These are phyloP conservation scores for Enteromius anoplus DNA, from an alignment of 2,797 vertebrate species.

Conservation along the genomic window DNA sequence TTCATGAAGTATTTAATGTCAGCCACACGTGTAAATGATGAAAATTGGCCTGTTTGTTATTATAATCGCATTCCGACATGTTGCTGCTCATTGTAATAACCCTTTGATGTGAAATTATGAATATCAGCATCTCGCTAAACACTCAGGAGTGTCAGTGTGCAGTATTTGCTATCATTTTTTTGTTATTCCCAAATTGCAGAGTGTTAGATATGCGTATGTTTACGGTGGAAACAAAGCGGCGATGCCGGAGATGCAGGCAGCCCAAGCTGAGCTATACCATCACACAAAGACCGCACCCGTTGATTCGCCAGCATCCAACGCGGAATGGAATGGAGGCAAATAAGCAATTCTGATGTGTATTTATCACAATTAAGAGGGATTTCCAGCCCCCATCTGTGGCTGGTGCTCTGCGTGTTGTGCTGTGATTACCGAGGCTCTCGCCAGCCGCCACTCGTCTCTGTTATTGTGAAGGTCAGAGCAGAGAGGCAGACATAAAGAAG, in stretches of 20 bases:
- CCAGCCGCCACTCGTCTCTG: conserved; percentile 57
- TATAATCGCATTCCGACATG: conserved; percentile 12
- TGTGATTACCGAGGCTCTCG: conserved; percentile 60
- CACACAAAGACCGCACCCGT: conserved; percentile 54
- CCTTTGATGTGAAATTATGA: conserved; percentile 23
- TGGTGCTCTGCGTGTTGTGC: conserved; percentile 54
- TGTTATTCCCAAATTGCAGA: not conserved
- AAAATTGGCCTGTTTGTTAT: conserved; percentile 15
- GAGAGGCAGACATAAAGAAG: conserved; percentile 66
- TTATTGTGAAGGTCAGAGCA: conserved; percentile 69
- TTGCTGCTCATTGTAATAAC: conserved; percentile 23
- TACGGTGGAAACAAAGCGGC: conserved; percentile 20
- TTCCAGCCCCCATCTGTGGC: conserved; percentile 58
- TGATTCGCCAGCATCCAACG: conserved; percentile 34
- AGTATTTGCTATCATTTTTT: not conserved
- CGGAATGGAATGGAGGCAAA: conserved; percentile 44
- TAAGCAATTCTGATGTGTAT: conserved; percentile 58
- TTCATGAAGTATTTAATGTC: not conserved
- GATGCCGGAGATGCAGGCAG: conserved; percentile 40
- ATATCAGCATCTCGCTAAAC: conserved; percentile 1
- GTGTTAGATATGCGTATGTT: conserved; percentile 13
- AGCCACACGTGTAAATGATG: not conserved
- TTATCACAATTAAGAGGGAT: conserved; percentile 64
- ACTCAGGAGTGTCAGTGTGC: conserved; percentile 4
- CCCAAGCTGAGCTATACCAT: conserved; percentile 42